These are phyloP conservation scores for Pseudomyrmex sp. DNA, from an alignment of 1,140 invertebrate species.

Conservation along the genomic window DNA sequence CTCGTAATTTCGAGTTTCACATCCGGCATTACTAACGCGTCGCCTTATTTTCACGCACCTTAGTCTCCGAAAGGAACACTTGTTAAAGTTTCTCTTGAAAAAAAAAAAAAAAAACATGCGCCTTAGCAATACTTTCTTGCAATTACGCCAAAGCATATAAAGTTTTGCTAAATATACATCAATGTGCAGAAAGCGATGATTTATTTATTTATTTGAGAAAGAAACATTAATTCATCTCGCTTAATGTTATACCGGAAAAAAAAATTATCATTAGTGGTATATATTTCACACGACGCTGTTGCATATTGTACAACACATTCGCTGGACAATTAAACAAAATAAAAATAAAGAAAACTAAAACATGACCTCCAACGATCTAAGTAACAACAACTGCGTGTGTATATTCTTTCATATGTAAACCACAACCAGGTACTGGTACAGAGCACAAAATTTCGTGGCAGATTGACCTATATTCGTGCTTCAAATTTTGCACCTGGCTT, in stretches of 20 bases:
- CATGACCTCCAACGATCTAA: no score
- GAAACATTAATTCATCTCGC: background rate
- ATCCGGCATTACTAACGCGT: constrained; percentile 62
- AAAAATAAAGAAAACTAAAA: no score
- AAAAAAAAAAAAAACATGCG: constrained; percentile 43
- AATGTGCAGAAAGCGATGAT: constrained; percentile 35
- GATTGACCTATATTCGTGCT: background rate
- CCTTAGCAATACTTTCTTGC: constrained; percentile 23
- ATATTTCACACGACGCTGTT: background rate
- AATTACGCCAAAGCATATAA: background rate
- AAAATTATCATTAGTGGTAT: background rate
- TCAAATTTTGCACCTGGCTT: constrained; percentile 6
- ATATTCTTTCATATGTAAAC: background rate
- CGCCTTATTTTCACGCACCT: constrained; percentile 59
- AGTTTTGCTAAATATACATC: constrained; percentile 48
- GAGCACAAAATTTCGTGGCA: no score
- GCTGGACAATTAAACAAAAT: background rate
- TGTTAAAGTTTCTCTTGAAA: constrained; percentile 33
- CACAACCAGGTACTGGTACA: no score
- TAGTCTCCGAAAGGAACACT: background rate
- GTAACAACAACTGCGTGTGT: background rate
- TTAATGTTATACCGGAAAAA: background rate
- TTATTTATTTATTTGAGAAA: background rate
- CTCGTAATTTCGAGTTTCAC: constrained; percentile 74
- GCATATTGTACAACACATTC: background rate